These are phyloP conservation scores for Sphaeramia orbicularis DNA, from an alignment of 2,797 vertebrate species.

Conservation along the genomic window DNA sequence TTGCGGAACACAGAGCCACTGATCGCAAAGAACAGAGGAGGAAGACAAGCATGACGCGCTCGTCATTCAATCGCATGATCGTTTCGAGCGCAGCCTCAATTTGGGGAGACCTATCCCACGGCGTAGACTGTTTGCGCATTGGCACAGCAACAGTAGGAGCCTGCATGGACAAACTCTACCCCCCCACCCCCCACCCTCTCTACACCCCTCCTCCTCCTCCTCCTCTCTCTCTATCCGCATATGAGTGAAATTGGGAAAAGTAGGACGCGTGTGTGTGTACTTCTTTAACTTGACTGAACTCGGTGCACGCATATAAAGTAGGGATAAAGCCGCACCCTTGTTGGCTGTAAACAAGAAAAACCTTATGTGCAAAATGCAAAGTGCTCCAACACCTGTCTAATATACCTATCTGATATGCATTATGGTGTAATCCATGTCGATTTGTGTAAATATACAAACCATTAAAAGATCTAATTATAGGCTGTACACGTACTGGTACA, in stretches of 20 bases:
- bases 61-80: constrained; percentile 81
- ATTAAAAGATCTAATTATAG: background rate
- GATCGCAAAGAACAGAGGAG: constrained; percentile 74
- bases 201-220: background rate
- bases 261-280: constrained; percentile 54
- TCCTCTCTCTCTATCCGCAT: constrained; percentile 31
- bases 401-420: background rate
- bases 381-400: background rate
- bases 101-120: constrained; percentile 73
- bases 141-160: constrained; percentile 70
- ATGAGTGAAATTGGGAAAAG: constrained; percentile 53
- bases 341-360: constrained; percentile 41
- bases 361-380: constrained; percentile 7
- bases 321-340: constrained; percentile 45
- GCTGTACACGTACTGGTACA: background rate
- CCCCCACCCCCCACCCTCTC: background rate
- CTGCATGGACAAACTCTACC: constrained; percentile 40
- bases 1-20: constrained; percentile 81
- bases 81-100: constrained; percentile 74
- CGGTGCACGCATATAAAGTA: constrained; percentile 45
- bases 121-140: constrained; percentile 78
- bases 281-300: constrained; percentile 67
- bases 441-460: too few relatives aligned
- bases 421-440: background rate
- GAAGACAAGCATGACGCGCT: constrained; percentile 77